Evolutionary conservation across 2,888 invertebrate species (phyloP).

Genomic region (Spicauda simplicius): DNA sequence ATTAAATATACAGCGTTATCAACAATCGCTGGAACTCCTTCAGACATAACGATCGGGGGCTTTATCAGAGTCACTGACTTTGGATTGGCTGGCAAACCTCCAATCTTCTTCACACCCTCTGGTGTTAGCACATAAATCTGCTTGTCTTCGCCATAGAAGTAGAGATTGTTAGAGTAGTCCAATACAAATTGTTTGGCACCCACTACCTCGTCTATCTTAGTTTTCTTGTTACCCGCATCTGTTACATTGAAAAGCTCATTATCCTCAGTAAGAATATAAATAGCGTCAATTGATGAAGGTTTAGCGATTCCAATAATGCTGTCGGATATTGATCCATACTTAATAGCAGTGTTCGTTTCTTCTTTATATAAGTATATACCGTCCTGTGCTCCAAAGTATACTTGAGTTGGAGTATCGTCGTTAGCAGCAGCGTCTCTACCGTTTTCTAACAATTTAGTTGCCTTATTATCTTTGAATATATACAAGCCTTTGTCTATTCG

Average conservation of each 20-base stretch:
- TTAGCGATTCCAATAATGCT: slow-evolving; percentile 46
- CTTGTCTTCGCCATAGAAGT: slow-evolving; percentile 57
- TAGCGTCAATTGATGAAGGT: slow-evolving; percentile 44
- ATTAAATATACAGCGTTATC: slow-evolving; percentile 54
- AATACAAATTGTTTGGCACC: slow-evolving; percentile 62
- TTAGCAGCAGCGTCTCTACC: slow-evolving; percentile 39
- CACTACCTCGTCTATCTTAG: slow-evolving; percentile 52
- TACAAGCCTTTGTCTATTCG: slow-evolving; percentile 40
- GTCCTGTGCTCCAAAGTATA: slow-evolving; percentile 43
- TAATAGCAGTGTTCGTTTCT: slow-evolving; percentile 38
- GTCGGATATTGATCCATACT: slow-evolving; percentile 48
- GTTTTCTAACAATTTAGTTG: slow-evolving; percentile 42
- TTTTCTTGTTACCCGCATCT: slow-evolving; percentile 59
- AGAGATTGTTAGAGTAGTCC: slow-evolving; percentile 63
- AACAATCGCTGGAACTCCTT: slow-evolving; percentile 52
- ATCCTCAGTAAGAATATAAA: slow-evolving; percentile 63
- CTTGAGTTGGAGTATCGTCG: slow-evolving; percentile 7
- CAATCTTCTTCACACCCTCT: slow-evolving; percentile 54
- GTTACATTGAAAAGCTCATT: slow-evolving; percentile 62
- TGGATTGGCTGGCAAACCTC: slow-evolving; percentile 57
- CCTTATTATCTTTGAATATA: slow-evolving; percentile 39
- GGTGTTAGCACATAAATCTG: slow-evolving; percentile 51
- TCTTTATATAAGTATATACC: slow-evolving; percentile 43
- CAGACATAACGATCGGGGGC: slow-evolving; percentile 56
- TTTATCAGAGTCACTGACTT: slow-evolving; percentile 52